phyloP scores from a whole-genome alignment of 2,888 invertebrate genomes.

The Oxyteleia sp. region DNA sequence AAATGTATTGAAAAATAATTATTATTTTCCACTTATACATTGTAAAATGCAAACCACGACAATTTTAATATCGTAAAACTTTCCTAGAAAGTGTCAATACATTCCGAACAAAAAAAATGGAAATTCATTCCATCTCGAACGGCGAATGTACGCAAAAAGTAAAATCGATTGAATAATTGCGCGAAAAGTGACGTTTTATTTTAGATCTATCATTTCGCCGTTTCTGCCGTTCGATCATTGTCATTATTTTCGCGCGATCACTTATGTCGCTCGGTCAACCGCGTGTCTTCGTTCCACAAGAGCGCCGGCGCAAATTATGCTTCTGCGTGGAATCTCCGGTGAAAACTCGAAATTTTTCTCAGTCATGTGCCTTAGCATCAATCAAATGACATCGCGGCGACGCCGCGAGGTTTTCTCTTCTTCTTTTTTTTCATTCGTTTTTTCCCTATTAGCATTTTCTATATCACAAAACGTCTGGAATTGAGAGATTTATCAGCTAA shows the following conservation, averaged over 20 bases:
- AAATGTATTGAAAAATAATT: too few relatives aligned
- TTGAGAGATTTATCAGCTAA: too few relatives aligned
- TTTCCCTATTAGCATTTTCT: too few relatives aligned
- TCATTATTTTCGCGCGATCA: slow-evolving; percentile 64
- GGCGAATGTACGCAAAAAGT: slow-evolving; percentile 48
- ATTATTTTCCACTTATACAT: too few relatives aligned
- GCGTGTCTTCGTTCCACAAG: slow-evolving; percentile 80
- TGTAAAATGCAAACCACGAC: slow-evolving; percentile 19
- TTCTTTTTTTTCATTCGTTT: too few relatives aligned
- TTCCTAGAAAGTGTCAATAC: slow-evolving; percentile 46
- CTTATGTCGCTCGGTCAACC: slow-evolving; percentile 77
- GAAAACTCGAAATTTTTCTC: slow-evolving; percentile 80
- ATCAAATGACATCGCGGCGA: too few relatives aligned
- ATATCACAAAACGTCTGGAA: too few relatives aligned
- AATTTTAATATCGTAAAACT: slow-evolving; percentile 30
- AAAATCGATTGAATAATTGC: slow-evolving; percentile 72
- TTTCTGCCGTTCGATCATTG: slow-evolving; percentile 42
- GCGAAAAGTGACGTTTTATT: slow-evolving; percentile 74
- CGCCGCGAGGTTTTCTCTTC: too few relatives aligned
- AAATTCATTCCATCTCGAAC: not conserved
- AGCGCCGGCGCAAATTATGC: slow-evolving; percentile 78
- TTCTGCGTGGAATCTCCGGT: slow-evolving; percentile 72
- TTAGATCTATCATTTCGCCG: slow-evolving; percentile 63
- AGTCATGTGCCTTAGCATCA: slow-evolving; percentile 51
- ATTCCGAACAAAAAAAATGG: slow-evolving; percentile 4